Base-by-base conservation (phyloP, 2,888 invertebrate species). In the Drosophila infuscata region DNA sequence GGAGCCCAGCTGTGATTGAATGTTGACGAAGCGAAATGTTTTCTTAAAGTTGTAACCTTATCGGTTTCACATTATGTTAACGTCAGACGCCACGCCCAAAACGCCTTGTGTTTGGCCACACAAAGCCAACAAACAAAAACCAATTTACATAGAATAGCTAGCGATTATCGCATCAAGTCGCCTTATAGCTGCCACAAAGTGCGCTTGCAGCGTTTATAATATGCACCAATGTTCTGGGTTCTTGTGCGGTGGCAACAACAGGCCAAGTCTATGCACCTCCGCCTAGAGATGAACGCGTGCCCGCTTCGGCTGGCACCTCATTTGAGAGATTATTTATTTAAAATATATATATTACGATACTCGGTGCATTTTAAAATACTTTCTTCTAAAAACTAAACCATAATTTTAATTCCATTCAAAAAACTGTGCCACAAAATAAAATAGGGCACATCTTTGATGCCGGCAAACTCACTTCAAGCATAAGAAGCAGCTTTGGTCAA, bases 121-220 rank as follows among this genome's bases (percentile, higher is more conserved):
- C 70, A 85, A 74, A 53, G 72, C 66, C 62, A 63, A 73, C 59
- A 69, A 68, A 68, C 58, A 51, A 74, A 46, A 76, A 70, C 61
- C 76, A 79, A 89, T 85, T 87, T 85, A 81, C 88, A 87, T 81
- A 79, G 81, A 85, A 89, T 81, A 89, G 66, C 74, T 77, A 49
- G 61, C 79, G 87, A 89, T 89, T 83, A 85, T 83, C 82, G 77
- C 71, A 72, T 70, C 61, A 54, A 62, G 52, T 66, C 51, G 69
- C 70, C 79, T 80, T 74, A 64, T 78, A 67, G 66, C 60, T 74
- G 68, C 74, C 61, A 32, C 70, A 76, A 76, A 88, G 54, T 72
- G 76, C 72, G 80, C 87, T 64, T 51, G 68, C 73, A 78, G 81
- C 81, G 25, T 70, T 88, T 88, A 81, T 72, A 83, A 79, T 79